These are phyloP conservation scores for Scatophagus argus DNA, from an alignment of 2,113 vertebrate genomes.

Conservation along the genomic window DNA sequence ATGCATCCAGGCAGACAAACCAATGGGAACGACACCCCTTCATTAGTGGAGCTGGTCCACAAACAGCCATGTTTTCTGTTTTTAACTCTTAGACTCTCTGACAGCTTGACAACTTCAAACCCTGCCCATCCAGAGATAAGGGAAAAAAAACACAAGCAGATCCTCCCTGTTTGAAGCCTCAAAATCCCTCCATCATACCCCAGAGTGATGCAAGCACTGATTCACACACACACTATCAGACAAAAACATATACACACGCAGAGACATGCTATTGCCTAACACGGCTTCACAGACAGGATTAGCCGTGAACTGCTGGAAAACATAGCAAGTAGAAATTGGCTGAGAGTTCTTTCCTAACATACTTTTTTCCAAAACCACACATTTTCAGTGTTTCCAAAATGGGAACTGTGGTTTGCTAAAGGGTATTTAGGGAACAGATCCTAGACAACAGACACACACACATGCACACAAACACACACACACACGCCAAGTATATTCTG, in stretches of 20 bases:
- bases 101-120: conserved; percentile 23
- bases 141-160: conserved; percentile 29
- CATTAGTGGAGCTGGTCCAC: conserved; percentile 36
- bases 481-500: not conserved
- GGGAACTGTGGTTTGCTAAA: conserved; percentile 37
- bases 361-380: conserved; percentile 34
- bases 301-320: conserved; percentile 45
- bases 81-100: not conserved
- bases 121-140: conserved; percentile 28
- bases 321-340: conserved; percentile 14
- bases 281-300: conserved; percentile 20
- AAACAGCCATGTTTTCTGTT: conserved; percentile 30
- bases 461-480: not conserved
- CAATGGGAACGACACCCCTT: conserved; percentile 1
- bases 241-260: conserved; percentile 28
- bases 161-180: conserved; percentile 34
- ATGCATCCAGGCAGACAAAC: conserved; percentile 4
- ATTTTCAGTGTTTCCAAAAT: conserved; percentile 58
- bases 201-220: conserved; percentile 14
- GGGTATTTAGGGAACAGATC: conserved; percentile 51
- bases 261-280: conserved; percentile 29
- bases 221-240: conserved; percentile 37
- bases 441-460: conserved; percentile 30
- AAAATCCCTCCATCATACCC: conserved; percentile 42
- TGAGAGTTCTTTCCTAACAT: conserved; percentile 13